These are phyloP conservation scores for Spongia lamella DNA, from an alignment of 37 sponge, comb jelly and placozoan genomes.

Conservation along the genomic window DNA sequence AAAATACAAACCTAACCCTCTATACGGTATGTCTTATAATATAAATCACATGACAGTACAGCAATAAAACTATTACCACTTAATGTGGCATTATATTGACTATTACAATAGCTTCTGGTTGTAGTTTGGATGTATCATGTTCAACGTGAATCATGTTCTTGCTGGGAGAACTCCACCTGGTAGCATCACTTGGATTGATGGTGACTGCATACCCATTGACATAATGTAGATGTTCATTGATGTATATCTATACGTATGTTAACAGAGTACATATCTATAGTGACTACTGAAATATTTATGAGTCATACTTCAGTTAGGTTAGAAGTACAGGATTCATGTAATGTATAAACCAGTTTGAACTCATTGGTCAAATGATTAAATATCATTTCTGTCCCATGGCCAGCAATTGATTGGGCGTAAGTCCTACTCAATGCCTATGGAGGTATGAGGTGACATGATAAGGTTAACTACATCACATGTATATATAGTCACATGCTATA, in stretches of 20 bases:
- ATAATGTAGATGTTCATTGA: constrained; percentile 75
- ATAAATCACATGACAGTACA: too few species aligned
- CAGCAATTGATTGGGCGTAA: constrained; percentile 81
- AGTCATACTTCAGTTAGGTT: constrained; percentile 51
- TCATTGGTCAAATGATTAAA: constrained; percentile 46
- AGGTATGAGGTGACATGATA: background rate
- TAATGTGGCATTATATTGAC: too few species aligned
- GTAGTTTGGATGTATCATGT: constrained; percentile 9
- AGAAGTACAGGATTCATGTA: constrained; percentile 20
- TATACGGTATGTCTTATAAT: too few species aligned
- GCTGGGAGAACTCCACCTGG: constrained; percentile 22
- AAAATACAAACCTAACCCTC: too few species aligned
- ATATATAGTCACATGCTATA: too few species aligned
- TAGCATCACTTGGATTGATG: constrained; percentile 25
- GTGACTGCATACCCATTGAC: constrained; percentile 47
- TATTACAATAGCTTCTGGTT: too few species aligned
- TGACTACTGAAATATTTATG: background rate
- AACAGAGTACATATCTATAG: background rate
- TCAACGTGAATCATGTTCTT: constrained; percentile 32
- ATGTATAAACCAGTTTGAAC: constrained; percentile 55
- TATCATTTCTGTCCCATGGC: constrained; percentile 45
- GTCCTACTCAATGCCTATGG: constrained; percentile 64
- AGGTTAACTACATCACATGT: constrained; percentile 26
- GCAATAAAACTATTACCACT: too few species aligned
- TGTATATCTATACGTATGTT: constrained; percentile 58